phyloP scores from a whole-genome alignment of 2,797 vertebrate genomes.

The Aldrovandia affinis region DNA sequence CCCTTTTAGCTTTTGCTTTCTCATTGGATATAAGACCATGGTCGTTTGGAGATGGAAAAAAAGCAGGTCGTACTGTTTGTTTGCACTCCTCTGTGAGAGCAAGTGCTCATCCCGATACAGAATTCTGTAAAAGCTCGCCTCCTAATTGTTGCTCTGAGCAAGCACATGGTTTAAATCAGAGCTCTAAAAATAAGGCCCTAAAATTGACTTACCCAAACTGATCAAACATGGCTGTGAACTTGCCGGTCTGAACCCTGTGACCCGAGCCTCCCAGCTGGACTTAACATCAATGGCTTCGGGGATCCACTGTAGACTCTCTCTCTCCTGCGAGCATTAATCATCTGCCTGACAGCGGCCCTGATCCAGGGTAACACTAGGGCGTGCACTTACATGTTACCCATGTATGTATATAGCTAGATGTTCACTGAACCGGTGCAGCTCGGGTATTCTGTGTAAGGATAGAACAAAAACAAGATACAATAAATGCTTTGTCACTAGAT shows the following conservation, averaged over 20 bases:
- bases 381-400: neutral
- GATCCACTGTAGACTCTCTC: neutral
- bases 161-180: neutral
- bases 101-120: neutral
- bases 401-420: neutral
- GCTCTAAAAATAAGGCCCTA: neutral
- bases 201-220: slow-evolving; percentile 6
- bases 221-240: neutral
- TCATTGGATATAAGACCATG: neutral
- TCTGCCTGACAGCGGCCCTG: neutral
- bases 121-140: neutral
- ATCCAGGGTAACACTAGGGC: neutral
- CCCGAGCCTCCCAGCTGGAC: slow-evolving; percentile 3
- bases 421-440: neutral
- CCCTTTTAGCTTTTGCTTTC: neutral
- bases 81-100: neutral
- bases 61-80: neutral
- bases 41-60: neutral
- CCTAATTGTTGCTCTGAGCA: neutral
- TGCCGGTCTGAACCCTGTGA: neutral
- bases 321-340: neutral
- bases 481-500: neutral
- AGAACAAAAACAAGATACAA: neutral
- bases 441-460: neutral
- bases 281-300: neutral